These are phyloP conservation scores for Ctenopoma multispine DNA, from an alignment of 2,797 vertebrate species.

Conservation along the genomic window DNA sequence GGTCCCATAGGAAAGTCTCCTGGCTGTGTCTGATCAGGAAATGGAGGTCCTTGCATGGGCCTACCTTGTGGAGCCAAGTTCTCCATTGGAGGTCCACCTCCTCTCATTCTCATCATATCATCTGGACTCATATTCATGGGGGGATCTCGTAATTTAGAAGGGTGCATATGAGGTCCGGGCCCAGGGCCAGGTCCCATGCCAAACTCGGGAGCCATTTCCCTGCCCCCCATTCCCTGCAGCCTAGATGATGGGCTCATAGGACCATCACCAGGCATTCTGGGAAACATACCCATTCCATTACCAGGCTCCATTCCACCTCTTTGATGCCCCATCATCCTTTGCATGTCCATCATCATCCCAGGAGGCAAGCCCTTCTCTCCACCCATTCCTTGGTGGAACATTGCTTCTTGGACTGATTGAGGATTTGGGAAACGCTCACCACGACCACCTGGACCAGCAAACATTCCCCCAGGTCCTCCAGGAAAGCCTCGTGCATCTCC, in stretches of 20 bases:
- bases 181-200: slow-evolving; percentile 91
- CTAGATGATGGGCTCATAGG: slow-evolving; percentile 96
- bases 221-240: slow-evolving; percentile 92
- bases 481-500: slow-evolving; percentile 94
- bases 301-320: slow-evolving; percentile 94
- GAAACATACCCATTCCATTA: slow-evolving; percentile 92
- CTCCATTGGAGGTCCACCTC: slow-evolving; percentile 86
- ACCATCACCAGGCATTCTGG: slow-evolving; percentile 93
- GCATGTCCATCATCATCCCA: slow-evolving; percentile 96
- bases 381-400: slow-evolving; percentile 95
- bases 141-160: slow-evolving; percentile 93
- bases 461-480: slow-evolving; percentile 89
- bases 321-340: slow-evolving; percentile 94
- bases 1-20: slow-evolving; percentile 95
- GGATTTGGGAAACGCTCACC: slow-evolving; percentile 97
- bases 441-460: slow-evolving; percentile 93
- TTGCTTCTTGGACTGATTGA: slow-evolving; percentile 94
- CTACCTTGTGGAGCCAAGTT: slow-evolving; percentile 89
- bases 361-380: slow-evolving; percentile 96
- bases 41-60: slow-evolving; percentile 91
- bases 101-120: slow-evolving; percentile 87
- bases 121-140: slow-evolving; percentile 89
- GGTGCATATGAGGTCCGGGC: slow-evolving; percentile 92
- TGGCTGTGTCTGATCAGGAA: slow-evolving; percentile 92
- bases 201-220: slow-evolving; percentile 92